Evolutionary conservation across 2,113 vertebrate genomes (phyloP), one percentile per base, ranked within the genome.

Genomic region (Eulemur macaco): DNA sequence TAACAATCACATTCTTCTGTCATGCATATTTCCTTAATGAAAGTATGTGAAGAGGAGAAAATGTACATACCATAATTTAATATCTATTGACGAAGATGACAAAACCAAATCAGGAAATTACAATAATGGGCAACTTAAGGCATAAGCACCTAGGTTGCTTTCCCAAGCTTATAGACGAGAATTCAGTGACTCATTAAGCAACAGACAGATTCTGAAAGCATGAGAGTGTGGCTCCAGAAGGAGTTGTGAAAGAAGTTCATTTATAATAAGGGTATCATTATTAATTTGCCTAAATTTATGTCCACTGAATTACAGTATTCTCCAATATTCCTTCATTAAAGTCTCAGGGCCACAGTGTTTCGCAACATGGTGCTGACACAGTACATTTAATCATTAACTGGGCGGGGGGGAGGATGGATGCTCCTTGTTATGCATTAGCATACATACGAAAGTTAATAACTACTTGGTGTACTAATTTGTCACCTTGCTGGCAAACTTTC

Each of bases 271-370:
- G 10, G 8, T 23, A 54, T 54, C 13, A 63, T 77, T 66, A 31
- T 27, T 17, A 45, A 56, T 77, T 45, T 37, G 8, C 58, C 3
- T 58, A 78, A 42, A 83, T 31, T 60, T 42, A 25, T 39, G 3
- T 56, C 45, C 10, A 20, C 17, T 71, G 37, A 6, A 29, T 56
- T 64, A 25, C 1, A 34, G 5, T 64, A 74, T 56, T 2, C 17
- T 82, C 9, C 3, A 29, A 0, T 31, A 47, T 37, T 66, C 27
- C 0, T 45, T 84, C 56, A 66, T 47, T 64, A 58, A 89, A 91
- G 13, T 3, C 5, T 39, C 29, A 39, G 37, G 15, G 0, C 4
- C 29, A 29, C 31, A 42, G 11, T 42, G 27, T 37, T 0, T 68
- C 54, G 29, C 50, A 74, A 47, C 17, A 50, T 21, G 21, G 8